Conservation (phyloP, 1,140 invertebrate genomes). For the Aphaenogaster ashmeadi region DNA sequence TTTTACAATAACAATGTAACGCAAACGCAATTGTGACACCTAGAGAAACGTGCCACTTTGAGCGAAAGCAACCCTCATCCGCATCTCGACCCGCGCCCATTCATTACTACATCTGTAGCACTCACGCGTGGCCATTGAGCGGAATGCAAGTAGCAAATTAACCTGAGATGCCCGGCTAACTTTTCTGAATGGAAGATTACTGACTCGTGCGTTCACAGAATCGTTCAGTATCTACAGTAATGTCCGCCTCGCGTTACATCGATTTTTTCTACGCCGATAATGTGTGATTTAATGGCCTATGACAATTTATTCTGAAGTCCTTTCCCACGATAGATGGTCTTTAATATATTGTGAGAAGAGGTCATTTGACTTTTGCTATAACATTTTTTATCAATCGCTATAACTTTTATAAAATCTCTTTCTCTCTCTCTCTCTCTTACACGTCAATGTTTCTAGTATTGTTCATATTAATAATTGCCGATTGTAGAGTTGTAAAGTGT, state of each 20-base stretch:
- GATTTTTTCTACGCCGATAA: slow-evolving; percentile 35
- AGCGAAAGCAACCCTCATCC: slow-evolving; percentile 54
- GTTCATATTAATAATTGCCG: slow-evolving; percentile 27
- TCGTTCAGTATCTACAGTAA: slow-evolving; percentile 44
- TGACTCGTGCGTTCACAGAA: slow-evolving; percentile 60
- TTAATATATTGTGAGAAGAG: not conserved
- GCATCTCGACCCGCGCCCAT: slow-evolving; percentile 67
- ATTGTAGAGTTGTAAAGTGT: not conserved
- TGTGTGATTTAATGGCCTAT: slow-evolving; percentile 12
- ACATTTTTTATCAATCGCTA: not conserved
- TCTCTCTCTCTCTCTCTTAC: not conserved
- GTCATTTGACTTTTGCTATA: not conserved
- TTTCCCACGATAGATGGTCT: slow-evolving; percentile 10
- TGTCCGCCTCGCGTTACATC: slow-evolving; percentile 27
- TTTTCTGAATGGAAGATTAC: slow-evolving; percentile 82
- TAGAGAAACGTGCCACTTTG: slow-evolving; percentile 1
- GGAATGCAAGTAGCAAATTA: slow-evolving; percentile 79
- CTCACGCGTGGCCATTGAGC: slow-evolving; percentile 78
- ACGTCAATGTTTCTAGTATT: not conserved
- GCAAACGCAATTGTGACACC: not conserved
- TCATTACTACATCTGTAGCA: slow-evolving; percentile 75
- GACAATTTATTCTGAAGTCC: not conserved
- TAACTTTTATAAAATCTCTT: not conserved
- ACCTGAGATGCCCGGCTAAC: slow-evolving; percentile 77
- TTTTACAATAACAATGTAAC: not conserved